Percentiles rank a stretch among this genome's conserved stretches.
These are phyloP conservation scores for Archivesica marissinica DNA, from an alignment of 1,140 invertebrate genomes.

Conservation along the genomic window DNA sequence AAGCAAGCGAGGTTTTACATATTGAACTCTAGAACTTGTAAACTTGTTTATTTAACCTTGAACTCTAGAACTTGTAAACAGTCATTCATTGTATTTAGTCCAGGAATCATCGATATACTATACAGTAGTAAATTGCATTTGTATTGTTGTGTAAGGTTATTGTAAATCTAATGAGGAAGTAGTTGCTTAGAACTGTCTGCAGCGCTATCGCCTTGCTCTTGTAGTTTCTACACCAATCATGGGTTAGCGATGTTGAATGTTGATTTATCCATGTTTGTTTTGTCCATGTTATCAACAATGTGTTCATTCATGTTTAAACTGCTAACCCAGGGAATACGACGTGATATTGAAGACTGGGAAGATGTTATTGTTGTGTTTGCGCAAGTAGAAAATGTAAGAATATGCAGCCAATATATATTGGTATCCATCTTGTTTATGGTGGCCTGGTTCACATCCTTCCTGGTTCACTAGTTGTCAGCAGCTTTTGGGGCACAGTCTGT, in stretches of 20 bases:
- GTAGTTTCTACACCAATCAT: too few species aligned
- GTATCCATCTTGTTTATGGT: constrained; percentile 45
- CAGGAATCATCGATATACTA: too few species aligned
- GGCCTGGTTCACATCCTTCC: constrained; percentile 42
- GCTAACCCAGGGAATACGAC: constrained; percentile 52
- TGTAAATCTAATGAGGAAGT: too few species aligned
- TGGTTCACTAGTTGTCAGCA: constrained; percentile 27
- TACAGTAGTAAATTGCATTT: too few species aligned
- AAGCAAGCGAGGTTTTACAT: too few species aligned
- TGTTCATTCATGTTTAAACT: neutral
- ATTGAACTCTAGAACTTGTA: too few species aligned
- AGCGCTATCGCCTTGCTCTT: too few species aligned
- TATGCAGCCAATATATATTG: constrained; percentile 15
- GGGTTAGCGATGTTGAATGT: neutral
- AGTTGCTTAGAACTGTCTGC: too few species aligned
- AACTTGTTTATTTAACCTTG: too few species aligned
- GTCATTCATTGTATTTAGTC: too few species aligned
- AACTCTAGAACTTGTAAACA: too few species aligned
- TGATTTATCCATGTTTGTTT: neutral
- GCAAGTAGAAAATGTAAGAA: constrained; percentile 63
- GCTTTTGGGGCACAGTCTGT: constrained; percentile 46
- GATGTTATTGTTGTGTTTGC: constrained; percentile 60
- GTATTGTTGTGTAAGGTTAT: too few species aligned
- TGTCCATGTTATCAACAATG: neutral
- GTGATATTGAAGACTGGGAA: constrained; percentile 60